Evolutionary conservation across 1,140 invertebrate species (phyloP).

Genomic region (Belonocnema kinseyi): DNA sequence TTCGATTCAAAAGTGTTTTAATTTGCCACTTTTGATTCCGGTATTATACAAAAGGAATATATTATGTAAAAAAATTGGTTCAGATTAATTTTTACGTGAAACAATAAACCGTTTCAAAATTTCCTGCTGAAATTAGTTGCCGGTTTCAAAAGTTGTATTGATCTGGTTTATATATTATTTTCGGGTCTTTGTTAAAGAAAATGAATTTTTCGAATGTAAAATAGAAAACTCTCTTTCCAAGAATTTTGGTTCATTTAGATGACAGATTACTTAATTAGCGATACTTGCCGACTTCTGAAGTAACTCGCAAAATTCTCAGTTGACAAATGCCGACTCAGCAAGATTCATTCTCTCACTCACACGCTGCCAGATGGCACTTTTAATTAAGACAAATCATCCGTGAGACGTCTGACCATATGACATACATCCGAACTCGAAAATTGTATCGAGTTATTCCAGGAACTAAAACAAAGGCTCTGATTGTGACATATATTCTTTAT

Average conservation of each 20-base stretch:
- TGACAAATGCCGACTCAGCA: slow-evolving; percentile 28
- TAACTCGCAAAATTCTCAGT: slow-evolving; percentile 19
- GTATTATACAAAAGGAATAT: no score
- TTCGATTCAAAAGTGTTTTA: no score
- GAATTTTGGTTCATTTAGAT: not conserved
- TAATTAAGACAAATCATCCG: slow-evolving; percentile 30
- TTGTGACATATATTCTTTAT: not conserved
- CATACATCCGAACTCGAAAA: slow-evolving; percentile 20
- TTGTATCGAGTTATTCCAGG: not conserved
- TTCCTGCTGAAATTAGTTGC: no score
- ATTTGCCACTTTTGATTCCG: no score
- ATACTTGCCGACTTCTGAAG: not conserved
- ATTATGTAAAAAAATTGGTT: no score
- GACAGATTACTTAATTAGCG: slow-evolving; percentile 10
- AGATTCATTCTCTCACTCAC: slow-evolving; percentile 25
- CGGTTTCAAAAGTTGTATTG: no score
- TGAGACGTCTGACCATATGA: slow-evolving; percentile 15
- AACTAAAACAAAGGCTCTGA: not conserved
- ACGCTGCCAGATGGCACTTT: slow-evolving; percentile 12
- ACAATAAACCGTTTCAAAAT: no score
- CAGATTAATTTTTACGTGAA: no score
- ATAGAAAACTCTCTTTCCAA: not conserved
- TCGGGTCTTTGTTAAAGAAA: no score
- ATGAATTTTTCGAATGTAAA: not conserved
- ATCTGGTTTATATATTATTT: no score